Base-by-base conservation (phyloP, 2,888 invertebrate genomes). In the Ceramica pisi region DNA sequence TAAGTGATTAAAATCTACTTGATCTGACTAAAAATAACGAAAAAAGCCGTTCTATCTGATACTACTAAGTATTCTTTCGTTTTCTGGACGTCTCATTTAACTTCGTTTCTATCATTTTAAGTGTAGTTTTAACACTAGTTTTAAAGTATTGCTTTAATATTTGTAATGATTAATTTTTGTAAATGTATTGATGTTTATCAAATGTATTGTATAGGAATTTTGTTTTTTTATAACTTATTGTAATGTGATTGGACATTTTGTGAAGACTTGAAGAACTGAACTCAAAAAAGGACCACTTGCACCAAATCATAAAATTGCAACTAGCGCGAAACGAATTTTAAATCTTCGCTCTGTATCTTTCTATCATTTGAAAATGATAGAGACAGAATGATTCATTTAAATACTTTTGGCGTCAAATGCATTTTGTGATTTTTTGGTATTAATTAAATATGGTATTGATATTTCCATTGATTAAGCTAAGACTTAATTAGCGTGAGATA, bases 111-210 rank as follows among this genome's bases (percentile, higher is more conserved):
- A 66, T 68, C 9, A 21, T 51, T 76, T 65, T 74, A 59, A 62
- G 64, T 62, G 56, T 78, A 75, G 72, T 69, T 78, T 60, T 78
- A 81, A 63, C 46, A 67, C 56, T 75, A 78, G 53, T 69, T 73
- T 75, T 69, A 65, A 71, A 71, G 75, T 81, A 65, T 64, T 72
- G 80, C 75, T 81, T 82, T 69, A 74, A 76, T 72, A 72, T 69
- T 82, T 80, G 61, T 84, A 78, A 75, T 57, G 46, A 31, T 78
- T 57, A 21, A 57, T 38, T 57, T 83, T 82, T 82, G 66, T 68
- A 78, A 78, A 61, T 71, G 70, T 76, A 67, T 80, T 80, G 61
- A 68, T 73, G 62, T 73, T 69, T 74, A 67, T 62, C 19, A 35
- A 64, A 69, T 68, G 68, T 82, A 75, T 80, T 71, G 50, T 81